Evolutionary conservation across 2,797 vertebrate genomes (phyloP).

Genomic region (Gila robusta): DNA sequence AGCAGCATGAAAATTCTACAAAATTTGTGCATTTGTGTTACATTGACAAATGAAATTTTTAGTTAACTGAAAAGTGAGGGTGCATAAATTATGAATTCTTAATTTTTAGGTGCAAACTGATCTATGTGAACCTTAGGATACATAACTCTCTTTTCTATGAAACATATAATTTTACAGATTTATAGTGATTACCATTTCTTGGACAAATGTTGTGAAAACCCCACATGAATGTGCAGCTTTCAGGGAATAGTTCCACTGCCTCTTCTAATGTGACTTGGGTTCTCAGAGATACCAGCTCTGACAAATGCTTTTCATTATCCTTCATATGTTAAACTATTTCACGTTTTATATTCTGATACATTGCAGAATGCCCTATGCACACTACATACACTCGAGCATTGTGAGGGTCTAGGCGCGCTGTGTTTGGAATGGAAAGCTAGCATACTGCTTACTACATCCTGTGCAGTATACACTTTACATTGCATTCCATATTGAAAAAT

Average conservation of each 20-base stretch:
- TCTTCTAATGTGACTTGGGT: slow-evolving; percentile 34
- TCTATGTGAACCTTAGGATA: not conserved
- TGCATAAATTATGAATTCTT: not conserved
- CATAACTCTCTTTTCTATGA: not conserved
- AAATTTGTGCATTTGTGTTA: not conserved
- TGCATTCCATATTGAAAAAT: not conserved
- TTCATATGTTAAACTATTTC: slow-evolving; percentile 44
- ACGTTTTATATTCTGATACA: slow-evolving; percentile 49
- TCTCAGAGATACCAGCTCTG: slow-evolving; percentile 34
- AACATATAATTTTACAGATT: not conserved
- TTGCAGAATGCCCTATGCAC: slow-evolving; percentile 21
- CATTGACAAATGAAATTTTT: not conserved
- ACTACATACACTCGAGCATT: slow-evolving; percentile 32
- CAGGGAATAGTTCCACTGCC: not conserved
- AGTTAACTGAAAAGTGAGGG: not conserved
- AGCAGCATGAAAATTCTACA: not conserved
- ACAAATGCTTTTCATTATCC: slow-evolving; percentile 54
- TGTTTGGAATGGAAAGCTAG: not conserved
- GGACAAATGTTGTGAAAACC: slow-evolving; percentile 25
- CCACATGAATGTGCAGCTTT: slow-evolving; percentile 5
- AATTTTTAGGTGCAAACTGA: not conserved
- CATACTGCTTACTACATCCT: not conserved
- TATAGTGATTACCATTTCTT: slow-evolving; percentile 31
- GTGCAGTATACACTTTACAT: not conserved
- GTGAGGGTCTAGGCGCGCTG: not conserved